These are phyloP conservation scores for Drosophila vallismaia DNA, from an alignment of 2,888 invertebrate genomes.

Conservation along the genomic window DNA sequence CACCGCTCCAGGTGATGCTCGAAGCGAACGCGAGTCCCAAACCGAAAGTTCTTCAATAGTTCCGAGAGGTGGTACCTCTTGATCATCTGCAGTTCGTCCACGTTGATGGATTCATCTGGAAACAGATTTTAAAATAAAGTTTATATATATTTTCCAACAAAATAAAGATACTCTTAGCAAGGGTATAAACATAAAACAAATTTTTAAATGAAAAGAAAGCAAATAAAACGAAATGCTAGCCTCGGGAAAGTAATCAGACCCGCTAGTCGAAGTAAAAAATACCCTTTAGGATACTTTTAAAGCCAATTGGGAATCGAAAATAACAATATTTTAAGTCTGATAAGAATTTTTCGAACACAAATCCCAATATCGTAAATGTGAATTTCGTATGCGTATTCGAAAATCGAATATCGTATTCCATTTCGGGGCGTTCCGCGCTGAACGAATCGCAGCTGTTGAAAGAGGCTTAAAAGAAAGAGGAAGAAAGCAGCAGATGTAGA, in stretches of 20 bases:
- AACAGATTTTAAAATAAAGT: neutral
- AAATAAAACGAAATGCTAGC: neutral
- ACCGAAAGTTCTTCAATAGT: constrained; percentile 66
- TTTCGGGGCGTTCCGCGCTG: neutral
- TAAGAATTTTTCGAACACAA: too few species aligned
- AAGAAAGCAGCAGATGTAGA: neutral
- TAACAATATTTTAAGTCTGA: neutral
- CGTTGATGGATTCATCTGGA: constrained; percentile 74
- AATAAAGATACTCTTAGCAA: neutral
- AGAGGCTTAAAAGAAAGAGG: neutral
- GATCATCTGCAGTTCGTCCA: constrained; percentile 75
- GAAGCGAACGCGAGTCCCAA: constrained; percentile 78
- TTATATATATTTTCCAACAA: neutral
- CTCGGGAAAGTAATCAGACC: neutral
- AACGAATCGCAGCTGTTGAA: neutral
- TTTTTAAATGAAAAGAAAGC: neutral
- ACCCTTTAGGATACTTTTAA: neutral
- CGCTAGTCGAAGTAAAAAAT: neutral
- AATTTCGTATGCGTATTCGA: too few species aligned
- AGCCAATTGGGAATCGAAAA: neutral
- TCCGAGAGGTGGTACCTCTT: constrained; percentile 68
- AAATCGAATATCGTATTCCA: neutral
- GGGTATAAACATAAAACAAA: neutral
- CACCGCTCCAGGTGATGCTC: constrained; percentile 77
- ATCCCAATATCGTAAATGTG: too few species aligned